Evolutionary conservation across 2,888 invertebrate species (phyloP), one percentile per base, ranked within the genome.

Genomic region (Beris chalybata): DNA sequence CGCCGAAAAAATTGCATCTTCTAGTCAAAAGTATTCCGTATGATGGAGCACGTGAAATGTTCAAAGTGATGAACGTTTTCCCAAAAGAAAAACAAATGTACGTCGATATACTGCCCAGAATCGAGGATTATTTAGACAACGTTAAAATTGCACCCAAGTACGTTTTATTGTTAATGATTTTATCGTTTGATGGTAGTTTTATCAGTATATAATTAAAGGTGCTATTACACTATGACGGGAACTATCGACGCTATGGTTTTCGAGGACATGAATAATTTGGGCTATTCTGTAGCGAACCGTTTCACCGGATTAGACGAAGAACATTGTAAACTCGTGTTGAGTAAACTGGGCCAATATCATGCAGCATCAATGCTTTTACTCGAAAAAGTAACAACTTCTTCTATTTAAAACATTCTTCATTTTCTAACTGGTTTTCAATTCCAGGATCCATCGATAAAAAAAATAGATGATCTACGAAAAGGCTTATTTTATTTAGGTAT

Each of bases 341-440:
- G 79, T 63, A 82, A 83, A 70, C 74, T 86, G 70, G 85, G 83
- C 0, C 80, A 77, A 66, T 80, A 84, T 70, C 86, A 86, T 71
- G 85, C 83, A 1, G 78, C 81, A 13, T 85, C 85, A 0, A 81
- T 85, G 65, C 81, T 83, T 32, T 71, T 85, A 56, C 80, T 79
- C 63, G 82, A 84, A 72, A 83, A 83, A 79, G 85, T 75, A 70
- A 22, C 22, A 2, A 3, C 22, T 22, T 22, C 22, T 3, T 22
- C 22, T 22, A 22, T 22, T 22, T 22, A 22, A 22, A 22, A 22
- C 3, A 22, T 22, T 22, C 22, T 22, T 22, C 22, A 22, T 22
- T 22, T 11, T 7, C 5, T n/a, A 32, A n/a, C 12, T 22, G 4
- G 5, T 43, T 13, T 38, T 12, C 3, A 38, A n/a, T 50, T 61